A percentile compares a stretch with the other conserved stretches of the same genome.
Conservation (phyloP, 2,797 vertebrate species). For the Delichon dasypus region DNA sequence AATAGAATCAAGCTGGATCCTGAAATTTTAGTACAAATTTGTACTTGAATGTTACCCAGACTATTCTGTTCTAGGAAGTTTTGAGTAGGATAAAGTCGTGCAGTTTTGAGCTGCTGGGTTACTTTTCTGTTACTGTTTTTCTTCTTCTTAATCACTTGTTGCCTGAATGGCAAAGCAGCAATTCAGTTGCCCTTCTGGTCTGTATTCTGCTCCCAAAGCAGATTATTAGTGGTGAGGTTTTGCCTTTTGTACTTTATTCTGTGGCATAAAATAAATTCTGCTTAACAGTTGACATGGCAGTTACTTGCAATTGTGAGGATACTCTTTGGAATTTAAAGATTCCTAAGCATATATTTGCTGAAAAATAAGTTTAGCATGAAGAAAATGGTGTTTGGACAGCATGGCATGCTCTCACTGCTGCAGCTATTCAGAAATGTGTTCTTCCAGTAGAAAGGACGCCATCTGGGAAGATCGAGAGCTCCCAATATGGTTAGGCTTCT, state of each 20-base stretch:
- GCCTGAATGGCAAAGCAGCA: neutral
- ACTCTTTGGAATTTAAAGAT: neutral
- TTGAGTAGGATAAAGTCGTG: neutral
- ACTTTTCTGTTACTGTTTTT: neutral
- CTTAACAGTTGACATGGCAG: neutral
- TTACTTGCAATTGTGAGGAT: neutral
- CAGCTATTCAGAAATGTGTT: neutral
- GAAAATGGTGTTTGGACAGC: neutral
- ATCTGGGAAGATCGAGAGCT: neutral
- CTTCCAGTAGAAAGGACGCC: neutral
- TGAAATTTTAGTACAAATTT: neutral
- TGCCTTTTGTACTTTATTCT: neutral
- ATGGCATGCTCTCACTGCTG: neutral
- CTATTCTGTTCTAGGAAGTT: neutral
- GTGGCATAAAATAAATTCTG: neutral
- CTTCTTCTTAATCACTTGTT: neutral
- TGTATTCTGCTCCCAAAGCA: neutral
- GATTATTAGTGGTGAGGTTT: neutral
- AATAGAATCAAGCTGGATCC: neutral
- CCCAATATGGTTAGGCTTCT: neutral
- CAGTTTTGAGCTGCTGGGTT: neutral
- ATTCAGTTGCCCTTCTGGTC: neutral
- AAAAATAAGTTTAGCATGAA: neutral
- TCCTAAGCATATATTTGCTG: neutral
- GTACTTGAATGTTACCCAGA: fast-evolving